Evolutionary conservation across 2,113 vertebrate species (phyloP).

Genomic region (Tragulus kanchil): DNA sequence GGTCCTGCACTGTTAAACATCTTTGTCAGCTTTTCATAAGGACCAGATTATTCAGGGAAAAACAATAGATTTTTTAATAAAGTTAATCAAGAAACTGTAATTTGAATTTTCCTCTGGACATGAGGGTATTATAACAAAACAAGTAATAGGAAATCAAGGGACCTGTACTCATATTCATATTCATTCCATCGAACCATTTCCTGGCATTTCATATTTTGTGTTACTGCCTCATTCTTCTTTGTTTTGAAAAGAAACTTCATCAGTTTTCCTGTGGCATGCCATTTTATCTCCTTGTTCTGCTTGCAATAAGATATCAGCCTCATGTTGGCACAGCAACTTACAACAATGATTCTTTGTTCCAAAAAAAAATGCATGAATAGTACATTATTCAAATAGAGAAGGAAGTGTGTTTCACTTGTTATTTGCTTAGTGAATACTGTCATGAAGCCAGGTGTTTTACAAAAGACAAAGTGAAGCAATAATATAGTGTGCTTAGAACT

Average conservation of each 20-base stretch:
- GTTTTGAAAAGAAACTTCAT: constrained; percentile 75
- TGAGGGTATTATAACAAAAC: not conserved
- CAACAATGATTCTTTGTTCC: constrained; percentile 82
- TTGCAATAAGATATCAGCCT: constrained; percentile 79
- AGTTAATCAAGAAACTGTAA: constrained; percentile 52
- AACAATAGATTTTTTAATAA: constrained; percentile 49
- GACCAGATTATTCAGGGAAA: constrained; percentile 13
- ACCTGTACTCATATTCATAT: constrained; percentile 9
- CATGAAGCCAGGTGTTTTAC: constrained; percentile 63
- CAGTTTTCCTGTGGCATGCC: constrained; percentile 69
- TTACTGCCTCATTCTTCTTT: constrained; percentile 60
- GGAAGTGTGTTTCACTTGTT: constrained; percentile 68
- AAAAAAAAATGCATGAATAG: constrained; percentile 63
- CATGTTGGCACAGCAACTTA: constrained; percentile 71
- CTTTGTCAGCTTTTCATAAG: constrained; percentile 48
- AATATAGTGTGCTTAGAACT: not conserved
- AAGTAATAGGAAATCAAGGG: not conserved
- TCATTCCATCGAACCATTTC: constrained; percentile 38
- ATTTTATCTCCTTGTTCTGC: constrained; percentile 75
- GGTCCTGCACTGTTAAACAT: constrained; percentile 54
- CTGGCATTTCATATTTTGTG: constrained; percentile 58
- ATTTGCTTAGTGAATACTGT: constrained; percentile 73
- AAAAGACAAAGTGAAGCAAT: constrained; percentile 56
- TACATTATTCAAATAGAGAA: constrained; percentile 79
- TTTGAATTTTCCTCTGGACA: constrained; percentile 54